A percentile compares a stretch with the other conserved stretches of the same genome.
Evolutionary conservation across 2,113 vertebrate species (phyloP).

Genomic region (Oncorhynchus tshawytscha): DNA sequence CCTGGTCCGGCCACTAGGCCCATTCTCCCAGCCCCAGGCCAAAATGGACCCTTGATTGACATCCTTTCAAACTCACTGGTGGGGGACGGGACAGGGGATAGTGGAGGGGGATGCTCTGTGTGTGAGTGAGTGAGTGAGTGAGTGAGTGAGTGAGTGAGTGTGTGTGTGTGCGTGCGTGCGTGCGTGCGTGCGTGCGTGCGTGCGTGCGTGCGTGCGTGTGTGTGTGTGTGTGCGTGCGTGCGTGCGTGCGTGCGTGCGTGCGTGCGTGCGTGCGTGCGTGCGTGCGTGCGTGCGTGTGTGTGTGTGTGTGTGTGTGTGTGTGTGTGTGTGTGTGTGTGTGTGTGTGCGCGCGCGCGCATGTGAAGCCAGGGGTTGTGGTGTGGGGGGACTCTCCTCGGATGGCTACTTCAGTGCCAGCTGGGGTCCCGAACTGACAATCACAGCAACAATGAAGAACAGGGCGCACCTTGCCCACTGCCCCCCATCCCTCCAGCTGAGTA

Average conservation of each 20-base stretch:
- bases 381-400: constrained; percentile 3
- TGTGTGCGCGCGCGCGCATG: not conserved
- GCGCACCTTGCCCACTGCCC: constrained; percentile 23
- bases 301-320: not conserved
- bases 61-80: constrained; percentile 22
- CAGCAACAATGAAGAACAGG: constrained; percentile 57
- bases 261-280: not conserved
- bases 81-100: constrained; percentile 16
- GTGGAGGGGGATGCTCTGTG: not conserved
- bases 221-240: no score
- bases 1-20: constrained; percentile 42
- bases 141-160: no score
- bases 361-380: constrained; percentile 21
- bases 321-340: no score
- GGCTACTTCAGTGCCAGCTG: constrained; percentile 40
- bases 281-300: no score
- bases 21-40: not conserved
- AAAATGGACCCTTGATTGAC: constrained; percentile 48
- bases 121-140: no score
- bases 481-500: not conserved
- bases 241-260: not conserved
- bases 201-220: not conserved
- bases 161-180: no score
- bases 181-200: no score
- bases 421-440: constrained; percentile 62